phyloP scores from a whole-genome alignment of 1,140 invertebrate genomes.

The Procambarus clarkii region DNA sequence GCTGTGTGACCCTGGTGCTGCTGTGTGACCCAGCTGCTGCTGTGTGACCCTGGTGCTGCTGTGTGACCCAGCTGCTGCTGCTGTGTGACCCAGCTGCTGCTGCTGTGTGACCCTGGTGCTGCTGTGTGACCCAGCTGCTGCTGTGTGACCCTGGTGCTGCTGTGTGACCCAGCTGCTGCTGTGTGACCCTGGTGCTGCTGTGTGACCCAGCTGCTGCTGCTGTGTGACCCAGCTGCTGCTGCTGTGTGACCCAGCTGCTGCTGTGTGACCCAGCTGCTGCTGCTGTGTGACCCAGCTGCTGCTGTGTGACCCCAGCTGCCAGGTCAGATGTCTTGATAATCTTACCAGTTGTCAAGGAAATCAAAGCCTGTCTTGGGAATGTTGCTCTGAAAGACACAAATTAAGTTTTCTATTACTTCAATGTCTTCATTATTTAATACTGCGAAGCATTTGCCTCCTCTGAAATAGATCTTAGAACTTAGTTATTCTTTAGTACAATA shows the following conservation, averaged over 20 bases:
- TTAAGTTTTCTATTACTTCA: too few species aligned
- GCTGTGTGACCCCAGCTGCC: background rate
- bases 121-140: background rate
- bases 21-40: background rate
- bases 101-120: too few species aligned
- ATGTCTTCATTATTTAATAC: too few species aligned
- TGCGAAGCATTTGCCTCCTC: too few species aligned
- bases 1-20: background rate
- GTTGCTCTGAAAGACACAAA: constrained; percentile 46
- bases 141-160: background rate
- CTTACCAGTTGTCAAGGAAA: constrained; percentile 63
- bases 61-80: too few species aligned
- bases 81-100: too few species aligned
- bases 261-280: background rate
- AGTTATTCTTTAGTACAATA: too few species aligned
- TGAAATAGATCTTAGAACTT: too few species aligned
- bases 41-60: background rate
- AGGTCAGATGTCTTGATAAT: background rate
- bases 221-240: background rate
- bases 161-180: too few species aligned
- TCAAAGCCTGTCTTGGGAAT: constrained; percentile 63
- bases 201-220: background rate
- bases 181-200: too few species aligned
- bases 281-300: background rate
- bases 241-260: background rate